These are phyloP conservation scores for Austrolebias charrua DNA, from an alignment of 2,797 vertebrate genomes.

Conservation along the genomic window DNA sequence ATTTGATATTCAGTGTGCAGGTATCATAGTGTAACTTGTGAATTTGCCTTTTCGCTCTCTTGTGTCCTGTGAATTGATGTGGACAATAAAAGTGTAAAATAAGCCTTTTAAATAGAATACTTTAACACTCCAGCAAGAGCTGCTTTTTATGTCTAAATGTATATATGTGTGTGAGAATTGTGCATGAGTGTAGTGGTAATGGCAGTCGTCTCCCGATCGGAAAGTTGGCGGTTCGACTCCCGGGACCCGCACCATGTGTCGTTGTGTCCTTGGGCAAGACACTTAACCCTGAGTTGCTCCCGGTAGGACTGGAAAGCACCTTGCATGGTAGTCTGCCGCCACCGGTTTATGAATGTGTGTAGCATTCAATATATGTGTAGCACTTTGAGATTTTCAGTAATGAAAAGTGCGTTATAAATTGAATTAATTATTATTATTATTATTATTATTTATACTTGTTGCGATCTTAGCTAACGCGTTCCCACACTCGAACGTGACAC, in stretches of 20 bases:
- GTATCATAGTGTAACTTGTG: conserved; percentile 26
- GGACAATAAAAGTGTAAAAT: conserved; percentile 46
- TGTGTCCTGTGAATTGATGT: conserved; percentile 55
- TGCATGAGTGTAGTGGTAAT: conserved; percentile 45
- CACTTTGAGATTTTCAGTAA: too few relatives aligned
- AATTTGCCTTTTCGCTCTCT: conserved; percentile 27
- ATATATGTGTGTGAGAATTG: conserved; percentile 26
- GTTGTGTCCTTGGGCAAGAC: too few relatives aligned
- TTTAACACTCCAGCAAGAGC: conserved; percentile 30
- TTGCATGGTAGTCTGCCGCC: too few relatives aligned
- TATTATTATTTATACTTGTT: conserved; percentile 73
- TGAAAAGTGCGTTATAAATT: too few relatives aligned
- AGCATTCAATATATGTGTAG: too few relatives aligned
- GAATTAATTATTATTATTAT: too few relatives aligned
- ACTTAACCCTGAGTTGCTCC: too few relatives aligned
- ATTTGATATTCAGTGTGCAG: conserved; percentile 27
- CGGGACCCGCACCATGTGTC: too few relatives aligned
- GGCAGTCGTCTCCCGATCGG: too few relatives aligned
- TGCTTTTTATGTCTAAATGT: conserved; percentile 30
- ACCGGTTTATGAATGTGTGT: too few relatives aligned
- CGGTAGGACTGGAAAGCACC: too few relatives aligned
- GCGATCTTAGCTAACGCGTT: conserved; percentile 57
- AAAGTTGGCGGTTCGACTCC: too few relatives aligned
- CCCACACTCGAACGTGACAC: conserved; percentile 62
- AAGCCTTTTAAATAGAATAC: conserved; percentile 45